A percentile compares a stretch with the other conserved stretches of the same genome.
phyloP scores from a whole-genome alignment of 1,140 invertebrate species.

The Trinorchestia longiramus region DNA sequence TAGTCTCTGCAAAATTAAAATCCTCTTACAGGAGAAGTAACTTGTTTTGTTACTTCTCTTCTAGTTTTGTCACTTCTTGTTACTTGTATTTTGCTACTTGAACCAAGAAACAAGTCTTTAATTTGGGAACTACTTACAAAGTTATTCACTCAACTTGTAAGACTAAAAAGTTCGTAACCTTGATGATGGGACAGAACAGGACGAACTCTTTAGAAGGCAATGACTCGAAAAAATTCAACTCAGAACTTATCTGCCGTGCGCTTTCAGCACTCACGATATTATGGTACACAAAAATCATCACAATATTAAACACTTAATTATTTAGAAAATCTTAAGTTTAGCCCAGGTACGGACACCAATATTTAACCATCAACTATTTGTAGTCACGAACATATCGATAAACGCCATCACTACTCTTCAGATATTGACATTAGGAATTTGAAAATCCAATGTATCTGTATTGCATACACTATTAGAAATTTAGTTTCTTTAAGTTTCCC shows the following conservation, averaged over 20 bases:
- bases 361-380: too few relatives aligned
- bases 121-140: neutral
- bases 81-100: neutral
- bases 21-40: neutral
- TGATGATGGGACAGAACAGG: neutral
- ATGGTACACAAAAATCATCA: slow-evolving; percentile 6
- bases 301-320: neutral
- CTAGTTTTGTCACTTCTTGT: too few relatives aligned
- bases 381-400: too few relatives aligned
- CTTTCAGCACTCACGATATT: neutral
- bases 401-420: too few relatives aligned
- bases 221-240: neutral
- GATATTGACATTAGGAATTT: too few relatives aligned
- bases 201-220: neutral
- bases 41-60: neutral
- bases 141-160: neutral
- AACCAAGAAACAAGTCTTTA: neutral
- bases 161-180: neutral
- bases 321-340: too few relatives aligned
- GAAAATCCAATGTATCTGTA: too few relatives aligned
- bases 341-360: too few relatives aligned
- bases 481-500: too few relatives aligned
- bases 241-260: neutral
- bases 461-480: too few relatives aligned
- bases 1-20: neutral